Percentiles rank a stretch among this genome's conserved stretches.
Evolutionary conservation across 2,797 vertebrate genomes (phyloP).

Genomic region (Phaenicophaeus curvirostris): DNA sequence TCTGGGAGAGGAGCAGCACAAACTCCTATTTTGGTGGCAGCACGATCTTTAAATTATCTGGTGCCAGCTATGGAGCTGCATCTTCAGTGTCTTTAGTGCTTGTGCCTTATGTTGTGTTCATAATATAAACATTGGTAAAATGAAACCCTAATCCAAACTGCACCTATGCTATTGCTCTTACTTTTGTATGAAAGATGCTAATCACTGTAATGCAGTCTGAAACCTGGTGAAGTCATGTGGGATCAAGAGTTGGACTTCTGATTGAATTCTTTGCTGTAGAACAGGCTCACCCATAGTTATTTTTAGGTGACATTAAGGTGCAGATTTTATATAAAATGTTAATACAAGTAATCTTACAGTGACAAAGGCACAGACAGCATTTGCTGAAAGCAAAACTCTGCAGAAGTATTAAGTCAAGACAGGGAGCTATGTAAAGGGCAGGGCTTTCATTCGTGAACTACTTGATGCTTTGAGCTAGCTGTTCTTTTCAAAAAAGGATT

Average conservation of each 20-base stretch:
- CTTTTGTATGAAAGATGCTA: neutral
- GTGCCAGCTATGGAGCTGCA: neutral
- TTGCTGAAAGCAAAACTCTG: neutral
- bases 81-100: neutral
- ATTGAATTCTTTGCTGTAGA: neutral
- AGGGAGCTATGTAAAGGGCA: neutral
- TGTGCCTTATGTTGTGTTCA: neutral
- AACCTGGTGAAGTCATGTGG: neutral
- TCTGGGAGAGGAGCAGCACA: accelerated
- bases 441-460: neutral
- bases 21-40: neutral
- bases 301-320: neutral
- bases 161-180: neutral
- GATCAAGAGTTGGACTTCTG: neutral
- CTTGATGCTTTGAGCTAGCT: neutral
- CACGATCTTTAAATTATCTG: neutral
- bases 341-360: neutral
- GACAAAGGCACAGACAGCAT: neutral
- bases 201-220: neutral
- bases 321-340: neutral
- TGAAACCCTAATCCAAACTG: neutral
- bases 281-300: neutral
- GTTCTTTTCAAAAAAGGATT: neutral
- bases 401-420: neutral
- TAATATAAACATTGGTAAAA: neutral